Evolutionary conservation across 2,113 vertebrate genomes (phyloP).

Genomic region (Sphaerodactylus townsendi): DNA sequence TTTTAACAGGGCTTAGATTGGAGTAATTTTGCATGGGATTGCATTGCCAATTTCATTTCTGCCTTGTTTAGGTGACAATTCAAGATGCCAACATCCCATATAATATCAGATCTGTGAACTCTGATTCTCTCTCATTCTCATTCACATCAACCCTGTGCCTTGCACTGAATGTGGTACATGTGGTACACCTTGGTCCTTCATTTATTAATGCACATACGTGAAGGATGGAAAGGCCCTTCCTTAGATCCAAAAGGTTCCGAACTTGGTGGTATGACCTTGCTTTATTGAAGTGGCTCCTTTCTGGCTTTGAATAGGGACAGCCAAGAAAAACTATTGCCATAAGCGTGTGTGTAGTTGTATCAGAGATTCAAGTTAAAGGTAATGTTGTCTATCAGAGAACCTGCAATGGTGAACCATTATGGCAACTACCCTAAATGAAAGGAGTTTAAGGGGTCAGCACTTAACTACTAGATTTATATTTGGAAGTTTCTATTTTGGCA

Average conservation of each 20-base stretch:
- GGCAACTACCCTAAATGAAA: not conserved
- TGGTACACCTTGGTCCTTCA: not conserved
- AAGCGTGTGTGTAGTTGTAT: not conserved
- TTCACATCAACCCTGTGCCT: not conserved
- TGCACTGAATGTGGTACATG: not conserved
- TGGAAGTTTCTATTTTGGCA: slow-evolving; percentile 15
- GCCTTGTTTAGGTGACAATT: not conserved
- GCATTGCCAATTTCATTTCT: not conserved
- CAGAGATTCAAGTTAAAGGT: not conserved
- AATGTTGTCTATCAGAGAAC: not conserved
- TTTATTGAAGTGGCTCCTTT: not conserved
- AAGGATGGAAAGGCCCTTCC: not conserved
- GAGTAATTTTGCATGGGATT: too few relatives aligned
- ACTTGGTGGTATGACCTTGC: not conserved
- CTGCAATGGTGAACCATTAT: too few relatives aligned
- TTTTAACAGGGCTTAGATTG: too few relatives aligned
- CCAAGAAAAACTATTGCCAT: not conserved
- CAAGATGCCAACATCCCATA: not conserved
- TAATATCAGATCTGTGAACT: not conserved
- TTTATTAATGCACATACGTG: not conserved
- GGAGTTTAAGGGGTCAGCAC: not conserved
- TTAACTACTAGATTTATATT: not conserved
- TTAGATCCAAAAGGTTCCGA: not conserved
- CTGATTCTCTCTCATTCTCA: not conserved
- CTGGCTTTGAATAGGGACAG: not conserved